A percentile compares a stretch with the other conserved stretches of the same genome.
Conservation (phyloP, 92 coral and sea anemone species). For the Blastomussa wellsi region DNA sequence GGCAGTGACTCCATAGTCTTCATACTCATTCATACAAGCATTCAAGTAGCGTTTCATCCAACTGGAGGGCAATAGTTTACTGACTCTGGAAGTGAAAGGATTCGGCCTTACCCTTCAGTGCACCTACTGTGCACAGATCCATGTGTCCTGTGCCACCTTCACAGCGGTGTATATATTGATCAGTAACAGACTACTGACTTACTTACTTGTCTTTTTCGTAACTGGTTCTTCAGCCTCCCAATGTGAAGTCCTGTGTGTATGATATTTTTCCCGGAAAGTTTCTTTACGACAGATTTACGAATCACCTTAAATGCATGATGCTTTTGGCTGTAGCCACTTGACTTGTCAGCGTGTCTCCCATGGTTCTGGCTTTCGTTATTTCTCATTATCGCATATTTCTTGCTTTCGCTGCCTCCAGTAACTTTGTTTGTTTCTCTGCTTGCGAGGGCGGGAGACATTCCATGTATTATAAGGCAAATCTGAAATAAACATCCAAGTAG, state of each 20-base stretch:
- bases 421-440: not conserved
- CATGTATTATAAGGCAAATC: not conserved
- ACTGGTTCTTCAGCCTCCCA: not conserved
- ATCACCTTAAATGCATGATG: not conserved
- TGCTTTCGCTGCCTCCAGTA: not conserved
- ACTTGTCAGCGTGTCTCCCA: not conserved
- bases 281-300: not conserved
- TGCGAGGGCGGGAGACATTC: not conserved
- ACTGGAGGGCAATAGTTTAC: too few relatives aligned
- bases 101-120: not conserved
- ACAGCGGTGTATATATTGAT: not conserved
- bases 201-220: slow-evolving; percentile 32
- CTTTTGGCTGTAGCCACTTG: not conserved
- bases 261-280: not conserved
- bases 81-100: not conserved
- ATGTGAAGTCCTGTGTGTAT: slow-evolving; percentile 1
- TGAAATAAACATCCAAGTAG: slow-evolving; percentile 29
- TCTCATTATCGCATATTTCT: not conserved
- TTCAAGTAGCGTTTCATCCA: too few relatives aligned
- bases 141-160: not conserved
- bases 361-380: not conserved
- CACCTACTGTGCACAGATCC: not conserved
- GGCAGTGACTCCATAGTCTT: too few relatives aligned
- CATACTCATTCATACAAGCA: too few relatives aligned
- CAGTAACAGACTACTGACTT: not conserved